phyloP scores from a whole-genome alignment of 2,113 vertebrate genomes.

The Nothobranchius furzeri region DNA sequence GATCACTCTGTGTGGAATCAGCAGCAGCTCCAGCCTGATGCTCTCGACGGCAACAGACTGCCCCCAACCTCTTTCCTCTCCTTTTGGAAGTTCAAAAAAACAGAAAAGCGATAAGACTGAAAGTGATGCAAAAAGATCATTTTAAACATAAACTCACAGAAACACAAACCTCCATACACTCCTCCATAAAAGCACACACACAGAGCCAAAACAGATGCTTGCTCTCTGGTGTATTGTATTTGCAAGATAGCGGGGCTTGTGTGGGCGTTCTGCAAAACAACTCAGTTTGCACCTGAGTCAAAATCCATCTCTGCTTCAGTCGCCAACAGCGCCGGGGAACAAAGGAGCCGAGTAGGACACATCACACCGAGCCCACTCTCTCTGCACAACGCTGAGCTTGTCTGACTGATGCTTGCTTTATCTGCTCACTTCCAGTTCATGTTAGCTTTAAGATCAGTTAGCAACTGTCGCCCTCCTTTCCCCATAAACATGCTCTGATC shows the following conservation, averaged over 20 bases:
- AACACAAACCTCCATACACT: slow-evolving; percentile 21
- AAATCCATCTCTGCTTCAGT: slow-evolving; percentile 65
- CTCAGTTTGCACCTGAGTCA: slow-evolving; percentile 75
- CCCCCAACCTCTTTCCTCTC: background rate
- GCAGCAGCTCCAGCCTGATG: slow-evolving; percentile 48
- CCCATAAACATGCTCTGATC: slow-evolving; percentile 39
- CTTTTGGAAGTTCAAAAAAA: slow-evolving; percentile 13
- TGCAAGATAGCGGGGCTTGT: slow-evolving; percentile 62
- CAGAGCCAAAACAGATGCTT: slow-evolving; percentile 71
- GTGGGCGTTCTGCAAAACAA: slow-evolving; percentile 72
- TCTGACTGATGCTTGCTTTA: slow-evolving; percentile 52
- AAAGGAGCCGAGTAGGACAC: slow-evolving; percentile 61
- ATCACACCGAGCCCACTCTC: slow-evolving; percentile 53
- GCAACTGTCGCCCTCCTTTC: slow-evolving; percentile 43
- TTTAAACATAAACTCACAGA: slow-evolving; percentile 27
- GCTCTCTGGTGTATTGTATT: slow-evolving; percentile 72
- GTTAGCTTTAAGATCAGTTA: slow-evolving; percentile 58
- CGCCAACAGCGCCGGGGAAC: slow-evolving; percentile 50
- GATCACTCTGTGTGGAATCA: slow-evolving; percentile 55
- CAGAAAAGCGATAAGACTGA: slow-evolving; percentile 12
- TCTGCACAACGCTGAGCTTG: slow-evolving; percentile 42
- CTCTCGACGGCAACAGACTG: slow-evolving; percentile 12
- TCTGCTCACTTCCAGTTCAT: slow-evolving; percentile 48
- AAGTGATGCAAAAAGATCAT: slow-evolving; percentile 18
- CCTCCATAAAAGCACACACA: slow-evolving; percentile 7